phyloP scores from a whole-genome alignment of 2,113 vertebrate genomes.

The Machaerirhynchus nigripectus region DNA sequence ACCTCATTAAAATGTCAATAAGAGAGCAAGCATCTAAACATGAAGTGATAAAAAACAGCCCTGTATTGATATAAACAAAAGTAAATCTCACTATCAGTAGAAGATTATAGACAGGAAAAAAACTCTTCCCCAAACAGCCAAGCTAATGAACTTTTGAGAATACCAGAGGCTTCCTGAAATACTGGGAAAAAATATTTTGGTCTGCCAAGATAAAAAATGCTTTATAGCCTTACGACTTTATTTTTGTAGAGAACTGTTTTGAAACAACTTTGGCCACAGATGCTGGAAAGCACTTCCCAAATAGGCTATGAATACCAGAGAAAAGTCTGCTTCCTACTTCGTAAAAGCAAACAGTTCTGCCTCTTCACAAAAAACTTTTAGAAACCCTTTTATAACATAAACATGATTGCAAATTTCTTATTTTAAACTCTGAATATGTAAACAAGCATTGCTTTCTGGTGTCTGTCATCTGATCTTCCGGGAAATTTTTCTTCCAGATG shows the following conservation, averaged over 20 bases:
- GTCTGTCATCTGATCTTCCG: constrained; percentile 4
- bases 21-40: not conserved
- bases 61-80: not conserved
- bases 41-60: not conserved
- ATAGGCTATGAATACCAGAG: not conserved
- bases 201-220: constrained; percentile 34
- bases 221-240: not conserved
- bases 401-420: not conserved
- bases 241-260: constrained; percentile 30
- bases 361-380: not conserved
- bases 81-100: not conserved
- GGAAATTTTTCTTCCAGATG: constrained; percentile 5
- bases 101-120: constrained; percentile 14
- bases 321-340: not conserved
- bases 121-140: not conserved
- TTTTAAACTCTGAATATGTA: constrained; percentile 35
- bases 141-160: constrained; percentile 2
- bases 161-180: constrained; percentile 26
- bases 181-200: not conserved
- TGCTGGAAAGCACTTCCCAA: constrained; percentile 29
- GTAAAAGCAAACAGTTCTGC: not conserved
- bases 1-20: not conserved
- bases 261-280: not conserved
- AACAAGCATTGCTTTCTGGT: constrained; percentile 32
- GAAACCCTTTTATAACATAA: not conserved